phyloP scores from a whole-genome alignment of 2,797 vertebrate genomes.

The Sebastes alutus region DNA sequence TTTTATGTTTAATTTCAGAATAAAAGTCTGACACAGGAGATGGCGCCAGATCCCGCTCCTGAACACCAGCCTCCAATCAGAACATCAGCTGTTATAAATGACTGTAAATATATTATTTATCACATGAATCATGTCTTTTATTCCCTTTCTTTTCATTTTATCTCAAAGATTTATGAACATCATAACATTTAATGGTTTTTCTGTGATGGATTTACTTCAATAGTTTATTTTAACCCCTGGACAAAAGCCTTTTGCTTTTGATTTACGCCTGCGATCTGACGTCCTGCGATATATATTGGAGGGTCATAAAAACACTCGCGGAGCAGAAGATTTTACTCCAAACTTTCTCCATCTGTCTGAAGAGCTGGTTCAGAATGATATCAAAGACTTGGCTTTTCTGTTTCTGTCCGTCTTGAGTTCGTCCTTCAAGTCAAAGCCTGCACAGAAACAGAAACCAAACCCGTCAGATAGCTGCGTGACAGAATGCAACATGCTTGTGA shows the following conservation, averaged over 20 bases:
- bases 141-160: slow-evolving; percentile 1
- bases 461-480: slow-evolving; percentile 3
- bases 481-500: slow-evolving; percentile 6
- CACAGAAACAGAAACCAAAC: slow-evolving; percentile 9
- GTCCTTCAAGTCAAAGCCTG: slow-evolving; percentile 42
- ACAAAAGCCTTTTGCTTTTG: background rate
- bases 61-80: background rate
- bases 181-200: background rate
- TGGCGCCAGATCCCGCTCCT: slow-evolving; percentile 49
- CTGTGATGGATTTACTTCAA: slow-evolving; percentile 10
- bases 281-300: background rate
- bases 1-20: background rate
- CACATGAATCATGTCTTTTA: background rate
- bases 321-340: background rate
- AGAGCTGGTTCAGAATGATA: background rate
- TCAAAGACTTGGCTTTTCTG: background rate
- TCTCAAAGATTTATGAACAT: background rate
- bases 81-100: background rate
- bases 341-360: slow-evolving; percentile 14
- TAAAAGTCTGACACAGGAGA: slow-evolving; percentile 37
- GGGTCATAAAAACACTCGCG: background rate
- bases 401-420: background rate
- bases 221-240: background rate
- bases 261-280: background rate
- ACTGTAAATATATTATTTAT: background rate